phyloP scores from a whole-genome alignment of 2,888 invertebrate genomes.

The Crioceris asparagi region DNA sequence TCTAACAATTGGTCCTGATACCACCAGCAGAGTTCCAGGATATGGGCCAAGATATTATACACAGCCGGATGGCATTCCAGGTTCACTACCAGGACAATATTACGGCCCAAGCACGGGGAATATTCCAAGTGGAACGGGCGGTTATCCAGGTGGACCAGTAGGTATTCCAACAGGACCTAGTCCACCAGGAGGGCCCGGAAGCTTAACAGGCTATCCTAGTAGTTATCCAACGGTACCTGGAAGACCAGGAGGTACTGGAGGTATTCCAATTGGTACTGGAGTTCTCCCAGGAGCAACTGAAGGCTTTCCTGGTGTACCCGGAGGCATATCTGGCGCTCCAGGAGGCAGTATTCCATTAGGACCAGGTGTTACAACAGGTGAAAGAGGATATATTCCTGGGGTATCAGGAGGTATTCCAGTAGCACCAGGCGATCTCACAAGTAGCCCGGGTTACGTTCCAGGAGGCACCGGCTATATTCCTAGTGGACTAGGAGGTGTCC shows the following conservation, averaged over 20 bases:
- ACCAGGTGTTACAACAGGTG: too few relatives aligned
- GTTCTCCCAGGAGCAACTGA: neutral
- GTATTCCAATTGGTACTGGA: neutral
- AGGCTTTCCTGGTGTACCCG: slow-evolving; percentile 5
- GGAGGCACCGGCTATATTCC: too few relatives aligned
- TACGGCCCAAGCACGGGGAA: neutral
- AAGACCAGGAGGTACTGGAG: too few relatives aligned
- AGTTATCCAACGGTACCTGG: slow-evolving; percentile 7
- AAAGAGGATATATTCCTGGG: too few relatives aligned
- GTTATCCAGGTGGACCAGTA: slow-evolving; percentile 7
- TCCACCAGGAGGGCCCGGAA: slow-evolving; percentile 1
- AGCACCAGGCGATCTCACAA: too few relatives aligned
- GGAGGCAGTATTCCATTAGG: too few relatives aligned
- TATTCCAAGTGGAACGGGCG: slow-evolving; percentile 2
- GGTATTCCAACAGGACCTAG: neutral
- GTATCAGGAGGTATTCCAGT: too few relatives aligned
- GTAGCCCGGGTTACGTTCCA: too few relatives aligned
- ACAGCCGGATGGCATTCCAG: too few relatives aligned
- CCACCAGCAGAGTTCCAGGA: neutral
- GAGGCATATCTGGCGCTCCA: neutral
- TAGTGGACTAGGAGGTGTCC: neutral
- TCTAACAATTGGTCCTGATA: neutral
- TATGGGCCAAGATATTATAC: too few relatives aligned
- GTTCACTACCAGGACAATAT: neutral
- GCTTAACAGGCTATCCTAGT: slow-evolving; percentile 1